phyloP scores from a whole-genome alignment of 2,797 vertebrate species.

The Poeciliopsis gracilis region DNA sequence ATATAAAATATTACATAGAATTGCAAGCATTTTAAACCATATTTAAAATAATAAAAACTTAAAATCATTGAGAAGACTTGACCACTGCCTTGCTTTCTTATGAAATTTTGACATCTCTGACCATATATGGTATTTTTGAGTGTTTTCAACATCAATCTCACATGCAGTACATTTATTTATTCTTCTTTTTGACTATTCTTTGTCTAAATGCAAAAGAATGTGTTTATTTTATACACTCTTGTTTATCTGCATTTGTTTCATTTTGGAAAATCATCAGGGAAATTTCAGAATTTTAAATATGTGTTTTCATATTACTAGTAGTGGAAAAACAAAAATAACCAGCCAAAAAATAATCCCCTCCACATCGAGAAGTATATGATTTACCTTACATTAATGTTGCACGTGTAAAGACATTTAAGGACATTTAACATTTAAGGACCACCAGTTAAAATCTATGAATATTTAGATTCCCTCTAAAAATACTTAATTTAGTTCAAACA shows the following conservation, averaged over 20 bases:
- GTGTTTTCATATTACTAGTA: neutral
- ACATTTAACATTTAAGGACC: neutral
- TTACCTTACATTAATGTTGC: neutral
- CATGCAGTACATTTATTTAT: neutral
- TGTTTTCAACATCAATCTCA: neutral
- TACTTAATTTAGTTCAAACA: neutral
- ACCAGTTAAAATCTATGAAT: neutral
- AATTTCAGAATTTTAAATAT: neutral
- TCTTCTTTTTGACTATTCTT: neutral
- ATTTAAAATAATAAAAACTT: neutral
- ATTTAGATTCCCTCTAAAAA: neutral
- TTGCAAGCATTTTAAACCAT: neutral
- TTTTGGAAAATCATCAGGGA: neutral
- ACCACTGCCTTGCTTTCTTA: neutral
- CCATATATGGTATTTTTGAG: neutral
- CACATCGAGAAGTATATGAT: neutral
- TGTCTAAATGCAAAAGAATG: neutral
- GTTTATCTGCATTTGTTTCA: neutral
- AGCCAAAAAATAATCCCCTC: neutral
- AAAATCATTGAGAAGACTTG: neutral
- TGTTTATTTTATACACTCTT: neutral
- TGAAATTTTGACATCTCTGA: neutral
- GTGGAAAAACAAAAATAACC: neutral
- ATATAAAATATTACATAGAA: neutral
- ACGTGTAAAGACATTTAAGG: too few relatives aligned